Percentiles rank a stretch among this genome's conserved stretches.
These are phyloP conservation scores for Brachionus angularis DNA, from an alignment of 1,140 invertebrate species.

Conservation along the genomic window DNA sequence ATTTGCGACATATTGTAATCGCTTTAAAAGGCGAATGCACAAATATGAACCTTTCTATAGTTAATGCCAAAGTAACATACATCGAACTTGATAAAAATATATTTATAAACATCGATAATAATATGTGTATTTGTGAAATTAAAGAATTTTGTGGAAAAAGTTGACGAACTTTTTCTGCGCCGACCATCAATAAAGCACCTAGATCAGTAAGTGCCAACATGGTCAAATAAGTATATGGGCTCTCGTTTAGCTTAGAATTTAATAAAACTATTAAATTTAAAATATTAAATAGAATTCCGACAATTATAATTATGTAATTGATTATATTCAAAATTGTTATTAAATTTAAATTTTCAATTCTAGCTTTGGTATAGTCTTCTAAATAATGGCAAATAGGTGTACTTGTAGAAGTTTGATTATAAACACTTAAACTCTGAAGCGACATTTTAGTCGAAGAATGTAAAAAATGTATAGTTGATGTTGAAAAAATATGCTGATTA, in stretches of 20 bases:
- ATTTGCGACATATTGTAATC: slow-evolving; percentile 18
- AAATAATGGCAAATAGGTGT: too few species aligned
- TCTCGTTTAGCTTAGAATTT: slow-evolving; percentile 39
- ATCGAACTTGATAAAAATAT: slow-evolving; percentile 42
- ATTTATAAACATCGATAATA: slow-evolving; percentile 30
- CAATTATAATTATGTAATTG: slow-evolving; percentile 35
- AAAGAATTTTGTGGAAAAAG: neutral
- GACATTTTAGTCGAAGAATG: too few species aligned
- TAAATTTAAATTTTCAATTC: too few species aligned
- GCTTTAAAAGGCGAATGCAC: slow-evolving; percentile 41
- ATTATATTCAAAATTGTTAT: too few species aligned
- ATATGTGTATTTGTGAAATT: neutral
- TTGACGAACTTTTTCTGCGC: slow-evolving; percentile 18
- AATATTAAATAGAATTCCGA: slow-evolving; percentile 24
- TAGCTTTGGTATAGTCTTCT: too few species aligned
- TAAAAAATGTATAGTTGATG: too few species aligned
- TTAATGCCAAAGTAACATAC: slow-evolving; percentile 26
- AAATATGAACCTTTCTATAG: slow-evolving; percentile 39
- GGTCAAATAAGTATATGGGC: slow-evolving; percentile 32
- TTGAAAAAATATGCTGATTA: too few species aligned
- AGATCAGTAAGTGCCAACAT: slow-evolving; percentile 24
- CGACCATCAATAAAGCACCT: slow-evolving; percentile 16
- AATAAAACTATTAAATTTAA: slow-evolving; percentile 30
- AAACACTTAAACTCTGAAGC: too few species aligned
- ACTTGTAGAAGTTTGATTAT: too few species aligned